A percentile compares a stretch with the other conserved stretches of the same genome.
These are phyloP conservation scores for Emmelina monodactyla DNA, from an alignment of 2,888 invertebrate genomes.

Conservation along the genomic window DNA sequence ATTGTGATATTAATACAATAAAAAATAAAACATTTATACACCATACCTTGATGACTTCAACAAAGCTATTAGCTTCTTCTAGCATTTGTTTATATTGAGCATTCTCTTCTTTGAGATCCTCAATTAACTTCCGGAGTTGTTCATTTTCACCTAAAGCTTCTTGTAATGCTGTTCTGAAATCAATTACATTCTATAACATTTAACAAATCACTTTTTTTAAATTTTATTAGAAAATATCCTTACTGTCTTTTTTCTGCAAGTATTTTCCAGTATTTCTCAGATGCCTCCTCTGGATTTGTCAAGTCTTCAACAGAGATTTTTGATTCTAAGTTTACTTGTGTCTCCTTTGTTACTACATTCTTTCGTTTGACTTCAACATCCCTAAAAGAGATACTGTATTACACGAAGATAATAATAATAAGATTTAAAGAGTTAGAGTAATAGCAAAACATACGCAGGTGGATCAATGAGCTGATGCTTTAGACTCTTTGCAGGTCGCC, in stretches of 20 bases:
- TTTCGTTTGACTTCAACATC: constrained; percentile 54
- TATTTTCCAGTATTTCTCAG: constrained; percentile 79
- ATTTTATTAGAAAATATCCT: constrained; percentile 20
- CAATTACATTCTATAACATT: neutral
- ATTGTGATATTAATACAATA: too few relatives aligned
- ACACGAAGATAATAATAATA: neutral
- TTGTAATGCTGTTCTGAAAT: constrained; percentile 68
- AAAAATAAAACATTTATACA: neutral
- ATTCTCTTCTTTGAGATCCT: constrained; percentile 70
- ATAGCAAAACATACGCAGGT: constrained; percentile 49
- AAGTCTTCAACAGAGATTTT: constrained; percentile 73
- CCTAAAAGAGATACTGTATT: constrained; percentile 22
- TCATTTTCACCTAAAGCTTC: constrained; percentile 78
- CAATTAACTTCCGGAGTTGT: constrained; percentile 53
- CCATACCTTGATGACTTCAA: constrained; percentile 76
- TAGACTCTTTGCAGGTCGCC: constrained; percentile 62
- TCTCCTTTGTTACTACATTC: constrained; percentile 63
- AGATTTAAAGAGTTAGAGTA: neutral
- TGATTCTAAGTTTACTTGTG: constrained; percentile 66
- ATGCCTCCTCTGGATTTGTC: constrained; percentile 72
- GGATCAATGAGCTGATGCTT: constrained; percentile 60
- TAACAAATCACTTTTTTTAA: neutral
- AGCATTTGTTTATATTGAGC: constrained; percentile 74
- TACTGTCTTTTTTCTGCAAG: constrained; percentile 76
- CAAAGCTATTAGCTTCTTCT: constrained; percentile 76